Evolutionary conservation across 2,888 invertebrate genomes (phyloP).

Genomic region (Junonia oenone): DNA sequence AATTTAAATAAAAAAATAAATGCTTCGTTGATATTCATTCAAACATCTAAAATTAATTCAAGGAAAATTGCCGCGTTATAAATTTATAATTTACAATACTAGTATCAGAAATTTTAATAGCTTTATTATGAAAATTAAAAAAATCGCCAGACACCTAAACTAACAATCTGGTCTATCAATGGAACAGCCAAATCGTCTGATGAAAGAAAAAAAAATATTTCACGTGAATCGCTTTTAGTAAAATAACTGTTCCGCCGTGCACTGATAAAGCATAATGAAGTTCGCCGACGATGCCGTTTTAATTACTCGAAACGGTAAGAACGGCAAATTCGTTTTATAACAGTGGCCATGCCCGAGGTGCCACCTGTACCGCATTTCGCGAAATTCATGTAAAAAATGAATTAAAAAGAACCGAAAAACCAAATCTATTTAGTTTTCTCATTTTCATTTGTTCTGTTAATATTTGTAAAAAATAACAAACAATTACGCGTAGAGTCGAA

Average conservation of each 20-base stretch:
- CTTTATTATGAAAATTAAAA: no score
- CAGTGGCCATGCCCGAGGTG: constrained; percentile 9
- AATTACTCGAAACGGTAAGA: constrained; percentile 50
- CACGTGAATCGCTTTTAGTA: constrained; percentile 41
- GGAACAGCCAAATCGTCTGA: not conserved
- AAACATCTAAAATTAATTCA: no score
- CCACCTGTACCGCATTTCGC: constrained; percentile 1
- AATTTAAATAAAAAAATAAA: no score
- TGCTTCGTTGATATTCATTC: no score
- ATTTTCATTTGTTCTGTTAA: no score
- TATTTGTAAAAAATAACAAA: no score
- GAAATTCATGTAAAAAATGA: not conserved
- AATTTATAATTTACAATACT: no score
- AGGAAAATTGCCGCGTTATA: no score
- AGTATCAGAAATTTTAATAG: no score
- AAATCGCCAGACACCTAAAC: not conserved
- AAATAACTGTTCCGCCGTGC: constrained; percentile 62
- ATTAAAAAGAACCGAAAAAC: not conserved
- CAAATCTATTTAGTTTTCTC: no score
- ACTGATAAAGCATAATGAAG: constrained; percentile 68
- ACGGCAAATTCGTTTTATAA: constrained; percentile 22
- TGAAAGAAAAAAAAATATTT: constrained; percentile 10
- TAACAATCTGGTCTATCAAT: not conserved
- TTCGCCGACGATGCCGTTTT: constrained; percentile 62
- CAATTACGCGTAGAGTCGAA: no score